phyloP scores from a whole-genome alignment of 2,113 vertebrate species.

The Chascanopsetta lugubris region DNA sequence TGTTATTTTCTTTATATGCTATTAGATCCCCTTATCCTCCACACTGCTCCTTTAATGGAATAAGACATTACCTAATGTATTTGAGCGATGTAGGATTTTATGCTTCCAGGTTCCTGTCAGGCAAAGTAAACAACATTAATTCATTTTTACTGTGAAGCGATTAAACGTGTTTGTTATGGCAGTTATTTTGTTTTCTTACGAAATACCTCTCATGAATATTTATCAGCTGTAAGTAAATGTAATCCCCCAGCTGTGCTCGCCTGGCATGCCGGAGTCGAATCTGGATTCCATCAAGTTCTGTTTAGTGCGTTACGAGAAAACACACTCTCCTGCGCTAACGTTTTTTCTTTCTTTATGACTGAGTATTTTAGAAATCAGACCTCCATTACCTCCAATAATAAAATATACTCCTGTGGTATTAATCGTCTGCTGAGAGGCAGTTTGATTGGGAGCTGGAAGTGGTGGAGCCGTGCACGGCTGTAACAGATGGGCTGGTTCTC shows the following conservation, averaged over 20 bases:
- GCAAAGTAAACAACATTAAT: not conserved
- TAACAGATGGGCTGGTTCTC: constrained; percentile 32
- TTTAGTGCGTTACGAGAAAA: constrained; percentile 42
- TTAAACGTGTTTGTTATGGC: constrained; percentile 82
- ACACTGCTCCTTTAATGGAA: no score
- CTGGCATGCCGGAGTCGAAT: constrained; percentile 86
- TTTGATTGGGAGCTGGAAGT: constrained; percentile 8
- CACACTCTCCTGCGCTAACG: not conserved
- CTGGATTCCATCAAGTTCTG: constrained; percentile 87
- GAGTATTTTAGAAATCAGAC: constrained; percentile 40
- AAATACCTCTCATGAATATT: constrained; percentile 88
- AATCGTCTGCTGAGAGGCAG: not conserved
- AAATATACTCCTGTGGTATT: constrained; percentile 5
- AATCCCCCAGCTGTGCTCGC: constrained; percentile 82
- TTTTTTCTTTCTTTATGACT: constrained; percentile 10
- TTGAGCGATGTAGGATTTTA: not conserved
- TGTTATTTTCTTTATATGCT: no score
- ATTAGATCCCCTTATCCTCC: no score
- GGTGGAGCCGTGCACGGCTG: constrained; percentile 12
- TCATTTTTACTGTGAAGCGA: not conserved
- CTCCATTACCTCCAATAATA: not conserved
- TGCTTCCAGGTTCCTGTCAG: constrained; percentile 22
- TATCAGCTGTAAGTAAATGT: constrained; percentile 84
- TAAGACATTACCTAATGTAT: constrained; percentile 6
- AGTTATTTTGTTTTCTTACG: constrained; percentile 44